phyloP scores from a whole-genome alignment of 2,113 vertebrate species.

The Toxostoma redivivum region DNA sequence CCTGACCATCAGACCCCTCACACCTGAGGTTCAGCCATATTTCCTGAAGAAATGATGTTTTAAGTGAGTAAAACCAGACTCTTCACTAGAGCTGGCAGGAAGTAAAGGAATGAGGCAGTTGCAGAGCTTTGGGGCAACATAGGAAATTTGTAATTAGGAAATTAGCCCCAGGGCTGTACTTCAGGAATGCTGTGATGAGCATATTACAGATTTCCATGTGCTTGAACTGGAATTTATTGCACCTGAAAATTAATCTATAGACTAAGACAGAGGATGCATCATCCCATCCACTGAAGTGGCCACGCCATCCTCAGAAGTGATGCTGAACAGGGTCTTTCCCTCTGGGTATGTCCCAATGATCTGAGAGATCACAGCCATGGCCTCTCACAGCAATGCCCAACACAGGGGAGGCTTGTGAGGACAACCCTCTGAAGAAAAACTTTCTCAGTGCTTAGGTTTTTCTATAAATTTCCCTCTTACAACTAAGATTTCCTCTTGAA shows the following conservation, averaged over 20 bases:
- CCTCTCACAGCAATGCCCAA: neutral
- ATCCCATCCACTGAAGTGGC: neutral
- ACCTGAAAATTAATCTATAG: neutral
- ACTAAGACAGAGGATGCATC: neutral
- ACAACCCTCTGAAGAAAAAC: neutral
- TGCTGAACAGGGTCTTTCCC: neutral
- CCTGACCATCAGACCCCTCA: neutral
- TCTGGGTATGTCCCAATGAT: neutral
- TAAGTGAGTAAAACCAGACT: neutral
- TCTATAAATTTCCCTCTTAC: neutral
- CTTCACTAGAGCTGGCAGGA: neutral
- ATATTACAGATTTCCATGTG: neutral
- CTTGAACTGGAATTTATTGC: neutral
- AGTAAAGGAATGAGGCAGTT: neutral
- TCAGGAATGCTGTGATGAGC: neutral
- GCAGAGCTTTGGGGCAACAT: neutral
- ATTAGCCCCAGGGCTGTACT: neutral
- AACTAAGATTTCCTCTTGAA: neutral
- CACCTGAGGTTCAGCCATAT: neutral
- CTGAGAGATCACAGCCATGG: neutral
- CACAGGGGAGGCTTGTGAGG: neutral
- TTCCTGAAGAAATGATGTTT: neutral
- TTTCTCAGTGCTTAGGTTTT: neutral
- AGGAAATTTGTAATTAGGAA: neutral
- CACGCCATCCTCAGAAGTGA: neutral